A percentile compares a stretch with the other conserved stretches of the same genome.
Evolutionary conservation across 2,888 invertebrate genomes (phyloP).

Genomic region (Eurytoma californica): DNA sequence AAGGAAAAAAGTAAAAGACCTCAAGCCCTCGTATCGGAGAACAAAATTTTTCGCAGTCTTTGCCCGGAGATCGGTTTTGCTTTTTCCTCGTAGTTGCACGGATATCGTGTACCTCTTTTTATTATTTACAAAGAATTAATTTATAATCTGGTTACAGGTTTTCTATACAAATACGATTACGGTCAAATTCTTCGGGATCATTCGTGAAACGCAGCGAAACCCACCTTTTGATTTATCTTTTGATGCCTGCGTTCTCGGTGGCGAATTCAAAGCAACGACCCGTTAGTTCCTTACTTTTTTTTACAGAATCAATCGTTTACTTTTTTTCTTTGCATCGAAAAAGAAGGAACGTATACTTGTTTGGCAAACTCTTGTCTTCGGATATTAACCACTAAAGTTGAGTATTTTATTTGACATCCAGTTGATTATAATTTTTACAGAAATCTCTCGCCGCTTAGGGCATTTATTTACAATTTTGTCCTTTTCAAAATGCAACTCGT

Average conservation of each 20-base stretch:
- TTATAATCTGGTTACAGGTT: background rate
- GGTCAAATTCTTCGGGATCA: conserved; percentile 28
- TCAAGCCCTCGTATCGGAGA: conserved; percentile 17
- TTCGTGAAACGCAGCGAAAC: conserved; percentile 20
- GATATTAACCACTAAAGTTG: conserved; percentile 33
- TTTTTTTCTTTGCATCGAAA: no score
- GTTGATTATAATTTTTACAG: conserved; percentile 55
- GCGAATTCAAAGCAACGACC: no score
- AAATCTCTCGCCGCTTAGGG: conserved; percentile 9
- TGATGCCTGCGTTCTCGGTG: conserved; percentile 16
- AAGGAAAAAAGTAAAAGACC: background rate
- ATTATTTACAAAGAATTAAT: background rate
- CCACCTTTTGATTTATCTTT: conserved; percentile 18
- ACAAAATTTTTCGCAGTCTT: conserved; percentile 16
- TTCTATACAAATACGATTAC: conserved; percentile 22
- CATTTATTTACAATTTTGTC: conserved; percentile 44
- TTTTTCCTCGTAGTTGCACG: no score
- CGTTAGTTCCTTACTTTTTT: background rate
- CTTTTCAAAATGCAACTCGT: no score
- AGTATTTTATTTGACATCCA: conserved; percentile 53
- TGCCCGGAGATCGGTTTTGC: conserved; percentile 9
- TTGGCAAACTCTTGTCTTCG: conserved; percentile 18
- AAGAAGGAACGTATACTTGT: conserved; percentile 13
- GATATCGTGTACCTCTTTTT: no score
- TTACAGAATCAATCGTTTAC: background rate